Percentiles rank a stretch among this genome's conserved stretches.
phyloP scores from a whole-genome alignment of 2,888 invertebrate species.

The Mechanitis mazaeus region DNA sequence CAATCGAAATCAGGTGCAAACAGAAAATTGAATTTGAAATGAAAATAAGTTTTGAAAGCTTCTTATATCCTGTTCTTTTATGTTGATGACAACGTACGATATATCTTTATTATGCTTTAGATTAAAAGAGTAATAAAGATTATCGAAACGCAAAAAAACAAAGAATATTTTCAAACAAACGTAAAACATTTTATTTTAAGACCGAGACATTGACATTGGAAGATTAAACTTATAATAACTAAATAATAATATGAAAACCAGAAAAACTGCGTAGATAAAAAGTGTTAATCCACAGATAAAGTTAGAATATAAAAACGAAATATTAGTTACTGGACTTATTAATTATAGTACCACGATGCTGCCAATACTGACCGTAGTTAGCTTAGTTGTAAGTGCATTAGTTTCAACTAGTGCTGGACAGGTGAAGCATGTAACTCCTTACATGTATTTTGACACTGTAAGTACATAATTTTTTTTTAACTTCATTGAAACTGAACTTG shows the following conservation, averaged over 20 bases:
- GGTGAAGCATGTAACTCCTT: not conserved
- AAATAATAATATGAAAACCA: not conserved
- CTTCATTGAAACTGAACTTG: not conserved
- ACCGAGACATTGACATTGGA: too few relatives aligned
- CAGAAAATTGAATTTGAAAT: too few relatives aligned
- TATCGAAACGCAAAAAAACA: too few relatives aligned
- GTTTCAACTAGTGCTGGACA: not conserved
- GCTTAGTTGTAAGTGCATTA: not conserved
- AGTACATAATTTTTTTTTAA: not conserved
- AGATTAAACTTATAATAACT: too few relatives aligned
- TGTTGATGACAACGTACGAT: too few relatives aligned
- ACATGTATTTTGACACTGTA: not conserved
- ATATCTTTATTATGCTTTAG: too few relatives aligned
- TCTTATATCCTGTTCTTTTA: too few relatives aligned
- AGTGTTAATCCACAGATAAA: slow-evolving; percentile 1
- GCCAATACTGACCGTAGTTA: not conserved
- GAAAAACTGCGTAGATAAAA: slow-evolving; percentile 7
- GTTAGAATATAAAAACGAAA: not conserved
- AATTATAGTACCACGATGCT: not conserved
- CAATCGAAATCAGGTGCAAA: too few relatives aligned
- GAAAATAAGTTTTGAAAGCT: too few relatives aligned
- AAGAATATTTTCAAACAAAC: too few relatives aligned
- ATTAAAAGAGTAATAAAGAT: too few relatives aligned
- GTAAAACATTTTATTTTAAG: too few relatives aligned
- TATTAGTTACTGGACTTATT: not conserved